Evolutionary conservation across 2,888 invertebrate species (phyloP).

Genomic region (Minunthozetes semirufus): DNA sequence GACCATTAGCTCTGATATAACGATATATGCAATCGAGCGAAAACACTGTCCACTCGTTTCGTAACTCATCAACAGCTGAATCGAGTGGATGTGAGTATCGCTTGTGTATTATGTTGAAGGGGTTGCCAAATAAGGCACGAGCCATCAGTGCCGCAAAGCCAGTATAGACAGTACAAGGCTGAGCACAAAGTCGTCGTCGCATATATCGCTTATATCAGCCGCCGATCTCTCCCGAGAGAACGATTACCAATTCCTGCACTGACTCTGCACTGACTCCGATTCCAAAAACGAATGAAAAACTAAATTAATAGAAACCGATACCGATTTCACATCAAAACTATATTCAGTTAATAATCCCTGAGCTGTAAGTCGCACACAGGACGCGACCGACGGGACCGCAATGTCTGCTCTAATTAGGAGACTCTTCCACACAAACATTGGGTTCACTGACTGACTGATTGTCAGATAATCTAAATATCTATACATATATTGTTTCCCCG

Average conservation of each 20-base stretch:
- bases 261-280: too few relatives aligned
- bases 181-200: background rate
- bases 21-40: background rate
- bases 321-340: constrained; percentile 14
- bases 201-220: constrained; percentile 14
- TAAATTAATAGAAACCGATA: constrained; percentile 28
- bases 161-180: background rate
- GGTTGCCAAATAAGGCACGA: constrained; percentile 20
- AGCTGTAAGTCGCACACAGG: constrained; percentile 1
- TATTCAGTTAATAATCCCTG: constrained; percentile 26
- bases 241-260: constrained; percentile 27
- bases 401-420: constrained; percentile 26
- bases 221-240: constrained; percentile 23
- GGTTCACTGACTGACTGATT: constrained; percentile 10
- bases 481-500: too few relatives aligned
- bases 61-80: constrained; percentile 17
- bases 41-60: constrained; percentile 13
- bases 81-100: background rate
- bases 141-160: constrained; percentile 5
- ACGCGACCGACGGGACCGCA: constrained; percentile 13
- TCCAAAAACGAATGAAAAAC: constrained; percentile 8
- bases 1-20: constrained; percentile 8
- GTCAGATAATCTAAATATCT: background rate
- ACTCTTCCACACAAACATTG: background rate
- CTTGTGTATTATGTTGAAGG: constrained; percentile 17